phyloP scores from a whole-genome alignment of 2,797 vertebrate genomes.

The Gastrophryne carolinensis region DNA sequence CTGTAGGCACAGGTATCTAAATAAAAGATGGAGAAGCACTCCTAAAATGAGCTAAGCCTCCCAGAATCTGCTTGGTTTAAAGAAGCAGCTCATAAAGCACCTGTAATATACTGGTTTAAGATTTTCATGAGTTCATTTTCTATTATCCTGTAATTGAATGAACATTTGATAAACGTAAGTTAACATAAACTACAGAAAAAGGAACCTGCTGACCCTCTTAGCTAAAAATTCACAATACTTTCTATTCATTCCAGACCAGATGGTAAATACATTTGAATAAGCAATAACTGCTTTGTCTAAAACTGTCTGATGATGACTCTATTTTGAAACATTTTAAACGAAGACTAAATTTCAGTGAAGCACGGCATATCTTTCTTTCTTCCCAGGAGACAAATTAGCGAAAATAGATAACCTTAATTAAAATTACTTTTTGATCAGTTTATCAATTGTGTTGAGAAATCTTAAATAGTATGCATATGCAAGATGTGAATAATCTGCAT shows the following conservation, averaged over 20 bases:
- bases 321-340: slow-evolving; percentile 11
- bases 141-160: too few species aligned
- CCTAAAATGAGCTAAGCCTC: too few species aligned
- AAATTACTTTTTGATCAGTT: slow-evolving; percentile 29
- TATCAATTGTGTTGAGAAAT: slow-evolving; percentile 27
- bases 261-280: not conserved
- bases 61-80: too few species aligned
- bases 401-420: slow-evolving; percentile 41
- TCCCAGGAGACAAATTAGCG: slow-evolving; percentile 24
- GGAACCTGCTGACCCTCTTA: not conserved
- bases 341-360: not conserved
- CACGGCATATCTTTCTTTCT: slow-evolving; percentile 10
- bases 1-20: too few species aligned
- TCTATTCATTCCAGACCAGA: not conserved
- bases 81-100: too few species aligned
- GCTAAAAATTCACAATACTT: not conserved
- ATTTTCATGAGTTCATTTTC: too few species aligned
- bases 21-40: too few species aligned
- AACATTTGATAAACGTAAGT: too few species aligned
- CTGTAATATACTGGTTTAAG: too few species aligned
- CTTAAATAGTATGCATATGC: slow-evolving; percentile 24
- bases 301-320: not conserved
- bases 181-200: not conserved
- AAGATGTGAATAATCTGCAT: slow-evolving; percentile 33
- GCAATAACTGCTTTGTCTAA: not conserved